Conservation (phyloP, 2,888 invertebrate genomes). For the Proisotoma minuta region DNA sequence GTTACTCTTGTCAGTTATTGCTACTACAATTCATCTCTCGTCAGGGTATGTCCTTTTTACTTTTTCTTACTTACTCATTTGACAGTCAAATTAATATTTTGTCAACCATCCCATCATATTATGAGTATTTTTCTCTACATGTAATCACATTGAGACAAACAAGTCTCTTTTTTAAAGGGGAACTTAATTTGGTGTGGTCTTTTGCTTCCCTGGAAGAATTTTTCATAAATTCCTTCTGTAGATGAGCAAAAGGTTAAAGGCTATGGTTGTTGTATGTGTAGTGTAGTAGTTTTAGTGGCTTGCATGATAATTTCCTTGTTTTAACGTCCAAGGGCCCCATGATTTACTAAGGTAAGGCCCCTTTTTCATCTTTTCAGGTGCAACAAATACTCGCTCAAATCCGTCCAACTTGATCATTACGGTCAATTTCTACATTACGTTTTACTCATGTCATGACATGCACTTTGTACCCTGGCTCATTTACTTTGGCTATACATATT, state of each 20-base stretch:
- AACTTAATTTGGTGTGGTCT: constrained; percentile 7
- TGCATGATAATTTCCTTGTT: constrained; percentile 13
- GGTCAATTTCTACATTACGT: constrained; percentile 1
- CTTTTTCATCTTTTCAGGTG: no score
- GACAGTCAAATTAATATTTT: constrained; percentile 38
- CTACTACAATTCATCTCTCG: constrained; percentile 40
- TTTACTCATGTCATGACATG: constrained; percentile 10
- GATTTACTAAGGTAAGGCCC: constrained; percentile 2
- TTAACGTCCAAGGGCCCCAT: background rate
- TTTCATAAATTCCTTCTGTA: constrained; percentile 2
- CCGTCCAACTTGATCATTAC: constrained; percentile 4
- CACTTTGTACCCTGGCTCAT: background rate
- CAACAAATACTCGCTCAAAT: no score
- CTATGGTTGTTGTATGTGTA: background rate
- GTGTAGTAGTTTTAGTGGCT: background rate
- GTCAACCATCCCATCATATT: constrained; percentile 16
- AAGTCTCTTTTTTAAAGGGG: no score
- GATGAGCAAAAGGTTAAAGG: background rate
- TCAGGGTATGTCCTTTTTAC: constrained; percentile 28
- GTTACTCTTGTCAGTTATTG: constrained; percentile 42
- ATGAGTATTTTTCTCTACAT: background rate
- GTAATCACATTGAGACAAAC: no score
- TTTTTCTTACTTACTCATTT: constrained; percentile 17
- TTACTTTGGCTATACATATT: background rate
- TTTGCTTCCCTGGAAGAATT: background rate